Evolutionary conservation across 2,113 vertebrate genomes (phyloP), one percentile per base, ranked within the genome.

Genomic region (Nothocercus julius): DNA sequence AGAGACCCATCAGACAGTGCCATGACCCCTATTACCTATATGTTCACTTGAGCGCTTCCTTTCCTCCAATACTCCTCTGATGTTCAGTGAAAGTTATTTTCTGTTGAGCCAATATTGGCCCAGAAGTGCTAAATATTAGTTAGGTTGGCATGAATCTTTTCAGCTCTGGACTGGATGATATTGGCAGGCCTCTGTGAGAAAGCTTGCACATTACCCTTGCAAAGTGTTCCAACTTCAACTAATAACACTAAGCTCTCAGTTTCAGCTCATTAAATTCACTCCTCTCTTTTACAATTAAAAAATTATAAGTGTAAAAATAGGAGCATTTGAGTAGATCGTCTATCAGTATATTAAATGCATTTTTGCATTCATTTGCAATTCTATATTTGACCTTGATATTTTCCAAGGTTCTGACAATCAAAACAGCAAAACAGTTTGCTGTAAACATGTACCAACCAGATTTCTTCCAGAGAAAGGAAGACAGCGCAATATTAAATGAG

Each of bases 301-400:
- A 95, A 82, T 58, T 87, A 0, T 49, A 91, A 87, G 40, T 66
- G 24, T 62, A 94, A 96, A 97, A 91, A 91, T 89, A 96, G 87
- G 45, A 91, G 44, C 78, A 87, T 93, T 82, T 82, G 58, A 91
- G 75, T 49, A 76, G 74, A 94, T 77, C 8, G 89, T 80, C 47
- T 89, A 92, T 76, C 82, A 62, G 77, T 96, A 85, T 89, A 90
- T 89, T 93, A 95, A 91, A 76, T 28, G 28, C 6, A 82, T 80
- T 87, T 94, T 89, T 92, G 89, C 92, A 95, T 92, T 91, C 75
- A 95, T 97, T 95, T 97, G 84, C 82, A 96, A 87, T 79, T 95
- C 87, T 95, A 34, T 93, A 85, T 93, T 91, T 93, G 93, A 93
- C 93, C 87, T 95, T 95, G 89, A 59, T 95, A 80, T 95, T 91